Percentiles rank a stretch among this genome's conserved stretches.
Conservation (phyloP, 2,113 vertebrate genomes). For the human region GRCh38 chrX:21528001-21528500, state of each 20-base stretch:
- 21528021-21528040: background rate
- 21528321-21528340: conserved; percentile 41
- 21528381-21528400: background rate
- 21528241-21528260: background rate
- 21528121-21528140: conserved; percentile 40
- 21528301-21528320: conserved; percentile 9
- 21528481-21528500: background rate
- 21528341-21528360: conserved; percentile 46
- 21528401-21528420: conserved; percentile 28
- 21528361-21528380: conserved; percentile 9
- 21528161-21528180: conserved; percentile 40
- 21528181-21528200: background rate
- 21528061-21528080: conserved; percentile 19
- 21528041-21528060: conserved; percentile 23
- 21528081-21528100: conserved; percentile 14
- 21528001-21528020: conserved; percentile 2
- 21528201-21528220: conserved; percentile 24
- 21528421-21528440: conserved; percentile 31
- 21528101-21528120: background rate
- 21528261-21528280: background rate
- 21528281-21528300: conserved; percentile 16
- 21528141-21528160: background rate
- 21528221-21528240: background rate
- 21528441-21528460: background rate
- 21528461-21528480: conserved; percentile 4